Base-by-base conservation (phyloP, 2,797 vertebrate genomes). In the Crenuchus spilurus region DNA sequence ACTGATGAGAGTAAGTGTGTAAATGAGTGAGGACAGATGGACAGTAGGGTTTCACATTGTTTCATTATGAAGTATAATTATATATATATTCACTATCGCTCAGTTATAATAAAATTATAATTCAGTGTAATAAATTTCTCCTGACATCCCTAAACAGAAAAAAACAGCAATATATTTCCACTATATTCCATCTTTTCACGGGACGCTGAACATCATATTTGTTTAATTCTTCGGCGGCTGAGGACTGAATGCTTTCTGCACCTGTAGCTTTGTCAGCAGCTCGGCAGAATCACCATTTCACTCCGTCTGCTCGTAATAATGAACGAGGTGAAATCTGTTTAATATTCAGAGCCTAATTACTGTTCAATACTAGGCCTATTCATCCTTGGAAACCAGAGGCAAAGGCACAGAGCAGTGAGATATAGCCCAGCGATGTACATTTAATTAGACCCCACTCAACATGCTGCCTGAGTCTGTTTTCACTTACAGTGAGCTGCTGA, bases 341-440 rank as follows among this genome's bases (percentile, higher is more conserved):
- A 66, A 66, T 55, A 63, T 65, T 26, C 51, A 28, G 20, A 24
- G 44, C 54, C 24, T 41, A 37, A 63, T 70, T 70, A 55, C 65
- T 22, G 48, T 11, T 58, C 20, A 22, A 44, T 13, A 16, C 31
- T 16, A 14, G n/a, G 54, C 16, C 54, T 57, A 42, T 63, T 63
- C 60, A 63, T 28, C 41, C 49, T 14, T 20, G 11, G 30, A 58
- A 44, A 66, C 39, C 52, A 30, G 52, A 35, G 10, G 44, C 48
- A 14, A 16, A n/a, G 26, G 2, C 37, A 16, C 8, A 13, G 60
- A 26, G 22, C 26, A 26, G 60, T 24, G 3, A 9, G 2, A 35
- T 20, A 61, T 31, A 54, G 60, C 28, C 37, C 0, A 3, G 18
- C 9, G 28, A 42, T 42, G 41, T 41, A 49, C 24, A n/a, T 39